These are phyloP conservation scores for Hymenochirus boettgeri DNA, from an alignment of 2,113 vertebrate species.

Conservation along the genomic window DNA sequence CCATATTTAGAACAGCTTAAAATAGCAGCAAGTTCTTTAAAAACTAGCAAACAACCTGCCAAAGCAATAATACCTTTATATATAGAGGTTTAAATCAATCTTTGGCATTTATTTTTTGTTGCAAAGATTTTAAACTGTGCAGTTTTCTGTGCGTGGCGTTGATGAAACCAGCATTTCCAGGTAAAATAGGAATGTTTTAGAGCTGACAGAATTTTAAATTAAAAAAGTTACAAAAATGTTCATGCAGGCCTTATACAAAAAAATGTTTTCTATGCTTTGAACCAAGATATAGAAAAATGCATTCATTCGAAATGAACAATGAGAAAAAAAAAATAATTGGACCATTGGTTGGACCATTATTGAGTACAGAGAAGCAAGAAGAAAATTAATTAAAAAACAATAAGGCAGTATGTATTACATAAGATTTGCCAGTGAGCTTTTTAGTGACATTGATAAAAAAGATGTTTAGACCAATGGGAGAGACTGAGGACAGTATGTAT, in stretches of 20 bases:
- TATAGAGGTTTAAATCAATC: constrained; percentile 46
- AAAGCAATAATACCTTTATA: constrained; percentile 63
- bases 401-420: constrained; percentile 15
- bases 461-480: too few relatives aligned
- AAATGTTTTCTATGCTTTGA: constrained; percentile 59
- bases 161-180: constrained; percentile 48
- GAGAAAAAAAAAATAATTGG: neutral
- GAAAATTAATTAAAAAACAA: too few relatives aligned
- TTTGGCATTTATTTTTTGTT: constrained; percentile 56
- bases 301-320: constrained; percentile 48
- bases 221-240: constrained; percentile 60
- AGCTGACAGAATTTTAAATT: constrained; percentile 57
- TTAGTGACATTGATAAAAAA: too few relatives aligned
- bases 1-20: constrained; percentile 64
- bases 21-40: constrained; percentile 62
- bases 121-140: constrained; percentile 59
- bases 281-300: constrained; percentile 65
- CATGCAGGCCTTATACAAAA: constrained; percentile 58
- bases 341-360: constrained; percentile 31
- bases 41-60: constrained; percentile 67
- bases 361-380: constrained; percentile 39
- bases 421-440: neutral
- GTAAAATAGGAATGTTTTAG: constrained; percentile 48
- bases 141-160: constrained; percentile 44
- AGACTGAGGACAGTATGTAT: too few relatives aligned